Conservation (phyloP, 2,113 vertebrate species). For the Regulus satrapa region DNA sequence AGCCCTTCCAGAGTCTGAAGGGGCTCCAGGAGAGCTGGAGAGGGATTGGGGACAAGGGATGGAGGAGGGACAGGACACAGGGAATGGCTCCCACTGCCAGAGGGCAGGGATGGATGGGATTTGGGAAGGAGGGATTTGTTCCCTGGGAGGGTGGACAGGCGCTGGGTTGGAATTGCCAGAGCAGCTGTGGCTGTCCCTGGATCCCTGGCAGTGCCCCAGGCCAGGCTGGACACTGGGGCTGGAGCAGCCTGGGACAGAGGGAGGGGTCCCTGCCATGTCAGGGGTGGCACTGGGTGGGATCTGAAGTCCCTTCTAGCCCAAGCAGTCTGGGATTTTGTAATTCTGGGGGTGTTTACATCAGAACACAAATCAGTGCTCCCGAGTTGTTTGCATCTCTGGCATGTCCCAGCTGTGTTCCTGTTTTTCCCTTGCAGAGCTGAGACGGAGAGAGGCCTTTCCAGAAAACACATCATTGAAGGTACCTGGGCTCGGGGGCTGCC, state of each 20-base stretch:
- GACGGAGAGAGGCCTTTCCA: conserved; percentile 91
- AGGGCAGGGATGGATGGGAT: accelerated
- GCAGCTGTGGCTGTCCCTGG: not conserved
- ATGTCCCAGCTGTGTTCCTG: not conserved
- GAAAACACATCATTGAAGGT: conserved; percentile 99
- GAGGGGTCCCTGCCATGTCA: not conserved
- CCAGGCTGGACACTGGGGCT: not conserved
- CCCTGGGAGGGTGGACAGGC: not conserved
- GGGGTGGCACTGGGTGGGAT: accelerated
- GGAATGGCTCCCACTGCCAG: not conserved
- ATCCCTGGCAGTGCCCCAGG: not conserved
- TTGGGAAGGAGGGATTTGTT: not conserved
- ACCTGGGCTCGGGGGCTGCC: not conserved
- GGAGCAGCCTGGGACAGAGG: not conserved
- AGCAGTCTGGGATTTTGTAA: accelerated
- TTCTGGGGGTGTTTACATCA: not conserved
- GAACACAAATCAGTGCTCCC: not conserved
- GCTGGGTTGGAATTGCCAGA: not conserved
- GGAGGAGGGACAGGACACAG: not conserved
- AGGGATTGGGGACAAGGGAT: not conserved
- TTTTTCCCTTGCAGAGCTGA: conserved; percentile 81
- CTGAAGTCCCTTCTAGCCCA: not conserved
- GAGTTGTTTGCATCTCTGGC: not conserved
- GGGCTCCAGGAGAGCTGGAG: not conserved
- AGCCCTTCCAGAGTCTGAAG: not conserved